Evolutionary conservation across 2,888 invertebrate genomes (phyloP), one percentile per base, ranked within the genome.

Genomic region (Resseliella maxima): DNA sequence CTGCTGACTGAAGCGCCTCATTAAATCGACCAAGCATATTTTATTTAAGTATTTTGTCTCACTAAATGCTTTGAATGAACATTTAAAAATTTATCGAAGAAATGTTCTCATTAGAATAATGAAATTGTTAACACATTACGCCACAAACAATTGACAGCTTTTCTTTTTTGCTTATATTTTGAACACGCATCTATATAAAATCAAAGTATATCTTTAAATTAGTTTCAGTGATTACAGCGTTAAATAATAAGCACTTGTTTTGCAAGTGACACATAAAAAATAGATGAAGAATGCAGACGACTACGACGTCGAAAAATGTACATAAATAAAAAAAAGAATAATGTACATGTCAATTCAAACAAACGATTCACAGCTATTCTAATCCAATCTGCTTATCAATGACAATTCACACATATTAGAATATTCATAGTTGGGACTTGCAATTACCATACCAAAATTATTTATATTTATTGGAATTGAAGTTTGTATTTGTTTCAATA

Each of bases 1-100:
- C 93, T 41, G 90, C 90, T 87, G 92, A 91, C 90, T 93, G 93
- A 87, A 93, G 89, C 86, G 92, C 93, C 89, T 92, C 92, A 86
- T 93, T 93, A 90, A 93, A 92, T 89, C 93, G 90, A 89, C 92
- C 92, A 87, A 93, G 89, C 92, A 93, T 93, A 89, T 72, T 81
- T 10, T 15, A 8, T 24, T 24, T 0, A 72, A 27, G 5, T 18
- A 18, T 18, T 50, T 50, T n/a, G n/a, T 72, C 15, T 31, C 18
- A 27, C 3, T 31, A 31, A 31, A 15, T 15, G n/a, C 31, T 72
- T 72, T 72, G 18, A 31, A 72, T 27, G 3, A 59, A 59, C 72
- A 15, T 41, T 41, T 50, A 18, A 15, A 59, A 5, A 3, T 27
- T 31, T n/a, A 12, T 5, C 31, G 24, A 59, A 59, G 24, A 59